phyloP scores from a whole-genome alignment of 1,140 invertebrate species.

The Zaprionus tsacasi region DNA sequence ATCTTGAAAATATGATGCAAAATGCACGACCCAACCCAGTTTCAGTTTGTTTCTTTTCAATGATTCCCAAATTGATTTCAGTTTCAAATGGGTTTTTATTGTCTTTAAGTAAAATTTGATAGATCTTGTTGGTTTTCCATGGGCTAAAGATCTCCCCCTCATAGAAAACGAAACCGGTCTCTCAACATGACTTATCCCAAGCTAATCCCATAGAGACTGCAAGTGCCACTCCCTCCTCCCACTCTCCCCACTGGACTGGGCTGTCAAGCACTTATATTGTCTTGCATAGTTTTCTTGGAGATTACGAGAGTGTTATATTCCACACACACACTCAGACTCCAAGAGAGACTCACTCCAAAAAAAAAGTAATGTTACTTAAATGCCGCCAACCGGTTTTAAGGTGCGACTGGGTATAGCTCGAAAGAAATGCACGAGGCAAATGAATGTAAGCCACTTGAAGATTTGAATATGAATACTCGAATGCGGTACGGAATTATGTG shows the following conservation, averaged over 20 bases:
- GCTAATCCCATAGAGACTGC: not conserved
- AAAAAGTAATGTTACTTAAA: conserved; percentile 60
- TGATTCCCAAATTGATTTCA: conserved; percentile 25
- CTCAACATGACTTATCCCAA: conserved; percentile 39
- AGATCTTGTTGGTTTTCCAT: conserved; percentile 18
- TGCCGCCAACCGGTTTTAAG: conserved; percentile 74
- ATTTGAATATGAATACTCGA: conserved; percentile 19
- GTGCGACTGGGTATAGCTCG: conserved; percentile 54
- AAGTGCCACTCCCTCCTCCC: conserved; percentile 14
- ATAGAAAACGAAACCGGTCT: conserved; percentile 46
- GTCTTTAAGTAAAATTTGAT: conserved; percentile 23
- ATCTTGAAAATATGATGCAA: conserved; percentile 31
- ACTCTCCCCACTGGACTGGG: not conserved
- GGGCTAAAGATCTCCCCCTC: conserved; percentile 1
- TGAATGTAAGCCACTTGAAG: conserved; percentile 55
- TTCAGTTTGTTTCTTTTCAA: conserved; percentile 1
- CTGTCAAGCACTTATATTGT: conserved; percentile 57
- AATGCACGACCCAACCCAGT: conserved; percentile 34
- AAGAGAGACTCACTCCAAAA: not conserved
- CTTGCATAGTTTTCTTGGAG: conserved; percentile 48
- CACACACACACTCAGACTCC: conserved; percentile 9
- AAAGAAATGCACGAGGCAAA: conserved; percentile 41
- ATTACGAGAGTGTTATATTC: conserved; percentile 41
- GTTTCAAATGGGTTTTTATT: conserved; percentile 26
- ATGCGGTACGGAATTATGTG: conserved; percentile 30